Evolutionary conservation across 2,797 vertebrate genomes (phyloP).

Genomic region (Rhinophrynus dorsalis): DNA sequence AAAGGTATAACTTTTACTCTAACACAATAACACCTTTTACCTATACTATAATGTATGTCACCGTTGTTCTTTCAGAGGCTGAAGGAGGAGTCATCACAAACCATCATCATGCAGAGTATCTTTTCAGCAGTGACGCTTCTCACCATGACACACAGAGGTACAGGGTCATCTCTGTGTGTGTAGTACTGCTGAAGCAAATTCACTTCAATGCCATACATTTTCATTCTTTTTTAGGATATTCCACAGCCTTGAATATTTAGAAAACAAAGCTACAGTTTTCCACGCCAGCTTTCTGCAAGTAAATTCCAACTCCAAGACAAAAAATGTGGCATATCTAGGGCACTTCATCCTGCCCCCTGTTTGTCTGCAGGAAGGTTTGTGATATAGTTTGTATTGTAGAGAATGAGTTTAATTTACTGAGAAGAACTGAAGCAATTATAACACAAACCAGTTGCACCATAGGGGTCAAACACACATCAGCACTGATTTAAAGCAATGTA

Average conservation of each 20-base stretch:
- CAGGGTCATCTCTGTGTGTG: background rate
- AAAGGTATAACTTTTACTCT: too few relatives aligned
- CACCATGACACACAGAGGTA: conserved; percentile 85
- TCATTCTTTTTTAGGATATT: conserved; percentile 75
- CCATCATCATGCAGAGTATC: conserved; percentile 72
- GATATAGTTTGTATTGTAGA: background rate
- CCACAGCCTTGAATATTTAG: conserved; percentile 78
- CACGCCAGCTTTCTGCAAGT: conserved; percentile 79
- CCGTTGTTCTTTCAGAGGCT: conserved; percentile 61
- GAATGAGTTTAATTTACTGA: too few relatives aligned
- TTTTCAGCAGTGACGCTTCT: conserved; percentile 85
- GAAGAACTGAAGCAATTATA: too few relatives aligned
- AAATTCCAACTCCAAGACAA: conserved; percentile 60
- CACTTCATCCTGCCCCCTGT: conserved; percentile 87
- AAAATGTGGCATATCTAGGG: conserved; percentile 73
- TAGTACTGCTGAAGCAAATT: background rate
- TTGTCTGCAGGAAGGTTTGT: conserved; percentile 84
- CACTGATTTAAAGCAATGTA: too few relatives aligned
- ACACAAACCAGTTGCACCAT: too few relatives aligned
- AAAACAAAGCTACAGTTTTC: conserved; percentile 82
- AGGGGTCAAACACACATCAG: too few relatives aligned
- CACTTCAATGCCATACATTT: background rate
- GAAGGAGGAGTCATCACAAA: conserved; percentile 69
- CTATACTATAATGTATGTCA: background rate
- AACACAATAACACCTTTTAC: too few relatives aligned